These are phyloP conservation scores for Xerus rutilus DNA, from an alignment of 2,797 vertebrate genomes.

Conservation along the genomic window DNA sequence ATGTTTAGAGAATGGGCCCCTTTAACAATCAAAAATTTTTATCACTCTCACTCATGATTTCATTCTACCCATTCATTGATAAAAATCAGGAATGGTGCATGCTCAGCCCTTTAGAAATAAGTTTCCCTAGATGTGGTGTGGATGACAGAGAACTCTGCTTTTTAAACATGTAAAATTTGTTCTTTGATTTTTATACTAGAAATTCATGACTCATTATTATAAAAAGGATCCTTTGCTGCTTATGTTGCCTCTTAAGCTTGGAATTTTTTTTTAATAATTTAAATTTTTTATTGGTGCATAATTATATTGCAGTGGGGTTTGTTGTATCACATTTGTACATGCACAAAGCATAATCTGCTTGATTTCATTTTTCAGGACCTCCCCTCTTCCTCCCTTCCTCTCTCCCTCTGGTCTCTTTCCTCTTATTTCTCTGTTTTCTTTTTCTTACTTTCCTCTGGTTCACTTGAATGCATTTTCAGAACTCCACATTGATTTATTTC, in stretches of 20 bases:
- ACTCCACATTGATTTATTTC: background rate
- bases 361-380: too few relatives aligned
- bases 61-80: background rate
- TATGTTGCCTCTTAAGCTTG: background rate
- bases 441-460: background rate
- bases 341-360: too few relatives aligned
- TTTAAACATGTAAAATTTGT: background rate
- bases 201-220: background rate
- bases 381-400: too few relatives aligned
- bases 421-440: background rate
- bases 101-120: too few relatives aligned
- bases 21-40: background rate
- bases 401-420: too few relatives aligned
- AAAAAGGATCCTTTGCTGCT: background rate
- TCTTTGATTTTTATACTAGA: background rate
- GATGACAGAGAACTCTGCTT: background rate
- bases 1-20: background rate
- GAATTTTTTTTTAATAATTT: background rate
- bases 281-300: too few relatives aligned
- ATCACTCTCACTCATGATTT: background rate
- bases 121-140: background rate
- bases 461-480: background rate
- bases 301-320: too few relatives aligned
- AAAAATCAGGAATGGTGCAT: background rate
- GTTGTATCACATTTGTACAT: too few relatives aligned